Base-by-base conservation (phyloP, 2,113 vertebrate species). In the Gobius niger region DNA sequence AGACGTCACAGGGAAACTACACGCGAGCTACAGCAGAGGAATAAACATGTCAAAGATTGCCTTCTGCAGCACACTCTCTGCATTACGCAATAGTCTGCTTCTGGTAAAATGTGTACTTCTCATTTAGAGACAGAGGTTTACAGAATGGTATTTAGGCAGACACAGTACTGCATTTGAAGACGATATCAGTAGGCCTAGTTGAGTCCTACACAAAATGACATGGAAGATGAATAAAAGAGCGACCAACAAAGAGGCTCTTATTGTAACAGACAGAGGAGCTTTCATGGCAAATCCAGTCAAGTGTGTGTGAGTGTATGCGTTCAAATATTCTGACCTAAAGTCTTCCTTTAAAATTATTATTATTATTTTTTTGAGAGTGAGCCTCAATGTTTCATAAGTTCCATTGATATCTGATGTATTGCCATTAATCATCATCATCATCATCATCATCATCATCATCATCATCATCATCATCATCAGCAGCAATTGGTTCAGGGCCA, bases 161-260 rank as follows among this genome's bases (percentile, higher is more conserved):
- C 52, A 77, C 50, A 34, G 16, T 34, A 2, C 12, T 9, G 60
- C 56, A 34, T 34, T 62, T 74, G 50, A 52, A 50, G 67, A 64
- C 3, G 65, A 49, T 78, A 78, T 73, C 53, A 50, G 15, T 77
- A 73, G n/a, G n/a, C n/a, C n/a, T n/a, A n/a, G 65, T 7, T 41
- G 44, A 6, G 34, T 61, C 75, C 65, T 12, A 68, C 81, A 57
- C 70, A 67, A 68, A 81, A 78, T 77, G 8, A 80, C 68, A 80
- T 75, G 73, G 75, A 86, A 82, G 76, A 54, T 80, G 78, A 69
- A 83, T 75, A 83, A 89, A 87, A 75, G 75, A 77, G 74, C 65
- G 11, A 24, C 13, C 67, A 73, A 83, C 82, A 85, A 85, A 73
- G 47, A 47, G 40, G 44, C 52, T 82, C 67, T 83, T 89, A 76